Evolutionary conservation across 2,888 invertebrate species (phyloP), one percentile per base, ranked within the genome.

Genomic region (Leptopilina myrica): DNA sequence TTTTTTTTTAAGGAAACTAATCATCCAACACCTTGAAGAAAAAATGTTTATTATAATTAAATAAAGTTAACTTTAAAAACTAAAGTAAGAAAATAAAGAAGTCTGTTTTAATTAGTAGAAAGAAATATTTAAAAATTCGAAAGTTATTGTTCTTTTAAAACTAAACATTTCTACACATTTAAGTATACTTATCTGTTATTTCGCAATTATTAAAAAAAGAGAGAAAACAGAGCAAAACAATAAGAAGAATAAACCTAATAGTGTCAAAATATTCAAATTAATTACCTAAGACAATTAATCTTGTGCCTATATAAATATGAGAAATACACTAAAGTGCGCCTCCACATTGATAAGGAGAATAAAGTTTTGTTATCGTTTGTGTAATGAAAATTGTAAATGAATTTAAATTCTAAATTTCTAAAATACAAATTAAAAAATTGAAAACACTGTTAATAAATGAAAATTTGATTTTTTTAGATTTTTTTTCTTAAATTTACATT

Each of bases 371-470:
- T 15, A 66, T 66, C n/a, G n/a, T 14, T 69, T 69, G 0, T 9
- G 9, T 69, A 69, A 8, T 12, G 7, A 20, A 49, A 69, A 69
- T 69, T 14, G 33, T 14, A 53, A 6, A 7, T 53, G n/a, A 14
- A 69, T 49, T 56, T 69, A 69, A 49, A 69, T 26, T 53, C 69
- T 69, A 69, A 20, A 49, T 49, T 69, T 26, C 53, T 53, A 56
- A 26, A 69, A 26, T 11, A 66, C 14, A 49, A 69, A 26, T 49
- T 9, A 12, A 49, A 69, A 67, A 59, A 59, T 59, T 59, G 5
- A 9, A 20, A 62, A 62, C 7, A 62, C 20, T 62, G 4, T 62
- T 62, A 62, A 62, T 62, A 20, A 5, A 59, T n/a, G 1, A 5
- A 33, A 33, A 59, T 5, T 15, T 20, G 20, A 3, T 0, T 62